These are phyloP conservation scores for Hippocampus zosterae DNA, from an alignment of 2,113 vertebrate genomes.

Conservation along the genomic window DNA sequence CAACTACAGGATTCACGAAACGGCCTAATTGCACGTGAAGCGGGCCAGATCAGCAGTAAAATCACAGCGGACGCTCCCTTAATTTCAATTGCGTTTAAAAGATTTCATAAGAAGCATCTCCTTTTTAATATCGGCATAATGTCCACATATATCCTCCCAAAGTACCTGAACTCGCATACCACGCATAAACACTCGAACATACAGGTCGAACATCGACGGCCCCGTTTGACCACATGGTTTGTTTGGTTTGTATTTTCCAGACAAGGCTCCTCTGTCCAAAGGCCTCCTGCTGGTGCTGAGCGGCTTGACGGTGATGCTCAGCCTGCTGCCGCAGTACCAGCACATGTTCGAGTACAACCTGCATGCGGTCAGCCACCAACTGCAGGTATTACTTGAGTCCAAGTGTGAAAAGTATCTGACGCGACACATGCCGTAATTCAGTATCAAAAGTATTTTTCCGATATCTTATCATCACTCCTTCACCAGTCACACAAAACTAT, in stretches of 20 bases:
- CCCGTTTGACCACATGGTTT: not conserved
- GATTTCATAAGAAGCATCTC: no score
- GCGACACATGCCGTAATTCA: not conserved
- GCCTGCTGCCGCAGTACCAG: slow-evolving; percentile 71
- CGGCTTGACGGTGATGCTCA: slow-evolving; percentile 69
- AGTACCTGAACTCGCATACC: not conserved
- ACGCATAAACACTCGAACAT: not conserved
- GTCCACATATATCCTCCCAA: no score
- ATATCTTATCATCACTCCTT: no score
- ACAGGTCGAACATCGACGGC: not conserved
- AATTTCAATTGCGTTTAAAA: no score
- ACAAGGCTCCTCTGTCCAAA: slow-evolving; percentile 76
- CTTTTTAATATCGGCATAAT: no score
- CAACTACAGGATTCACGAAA: no score
- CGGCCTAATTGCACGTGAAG: no score
- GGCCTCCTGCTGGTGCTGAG: slow-evolving; percentile 69
- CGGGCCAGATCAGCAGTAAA: no score
- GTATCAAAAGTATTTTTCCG: no score
- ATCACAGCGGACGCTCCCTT: no score
- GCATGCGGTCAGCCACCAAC: slow-evolving; percentile 52
- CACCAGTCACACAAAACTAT: no score
- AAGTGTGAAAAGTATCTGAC: not conserved
- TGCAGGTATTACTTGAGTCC: slow-evolving; percentile 54
- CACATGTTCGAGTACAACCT: slow-evolving; percentile 69
- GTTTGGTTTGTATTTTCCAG: slow-evolving; percentile 40